These are phyloP conservation scores for Promerops cafer DNA, from an alignment of 2,113 vertebrate genomes.

Conservation along the genomic window DNA sequence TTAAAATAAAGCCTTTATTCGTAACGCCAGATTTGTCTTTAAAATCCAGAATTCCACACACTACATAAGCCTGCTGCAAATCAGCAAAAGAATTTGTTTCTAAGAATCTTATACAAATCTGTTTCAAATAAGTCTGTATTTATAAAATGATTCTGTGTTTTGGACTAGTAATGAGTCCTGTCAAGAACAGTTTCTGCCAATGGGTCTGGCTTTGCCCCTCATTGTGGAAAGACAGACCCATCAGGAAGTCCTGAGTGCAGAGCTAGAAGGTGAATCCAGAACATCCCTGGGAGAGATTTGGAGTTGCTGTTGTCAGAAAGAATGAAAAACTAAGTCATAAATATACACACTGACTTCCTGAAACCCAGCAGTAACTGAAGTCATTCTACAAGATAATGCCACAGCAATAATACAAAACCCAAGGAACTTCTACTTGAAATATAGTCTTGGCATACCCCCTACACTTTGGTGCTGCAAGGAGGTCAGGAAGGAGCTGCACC, in stretches of 20 bases:
- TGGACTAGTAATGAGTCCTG: neutral
- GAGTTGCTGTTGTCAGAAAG: neutral
- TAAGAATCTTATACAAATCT: constrained; percentile 28
- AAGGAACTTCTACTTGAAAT: neutral
- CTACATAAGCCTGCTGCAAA: constrained; percentile 17
- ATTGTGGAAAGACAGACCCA: neutral
- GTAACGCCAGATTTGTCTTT: neutral
- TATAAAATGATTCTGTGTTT: neutral
- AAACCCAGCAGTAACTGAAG: neutral
- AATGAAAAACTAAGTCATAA: neutral
- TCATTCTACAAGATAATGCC: neutral
- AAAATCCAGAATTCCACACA: neutral
- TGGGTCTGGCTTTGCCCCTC: neutral
- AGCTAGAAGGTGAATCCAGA: neutral
- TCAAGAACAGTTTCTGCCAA: neutral
- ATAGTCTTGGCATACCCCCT: rapidly evolving
- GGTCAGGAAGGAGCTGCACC: neutral
- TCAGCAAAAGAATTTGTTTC: constrained; percentile 24
- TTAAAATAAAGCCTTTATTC: neutral
- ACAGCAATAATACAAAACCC: neutral
- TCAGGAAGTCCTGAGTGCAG: neutral
- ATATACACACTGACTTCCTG: neutral
- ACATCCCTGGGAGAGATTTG: neutral
- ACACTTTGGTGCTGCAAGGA: neutral
- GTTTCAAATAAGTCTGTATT: neutral